A percentile compares a stretch with the other conserved stretches of the same genome.
phyloP scores from a whole-genome alignment of 2,888 invertebrate genomes.

The Limnephilus marmoratus region DNA sequence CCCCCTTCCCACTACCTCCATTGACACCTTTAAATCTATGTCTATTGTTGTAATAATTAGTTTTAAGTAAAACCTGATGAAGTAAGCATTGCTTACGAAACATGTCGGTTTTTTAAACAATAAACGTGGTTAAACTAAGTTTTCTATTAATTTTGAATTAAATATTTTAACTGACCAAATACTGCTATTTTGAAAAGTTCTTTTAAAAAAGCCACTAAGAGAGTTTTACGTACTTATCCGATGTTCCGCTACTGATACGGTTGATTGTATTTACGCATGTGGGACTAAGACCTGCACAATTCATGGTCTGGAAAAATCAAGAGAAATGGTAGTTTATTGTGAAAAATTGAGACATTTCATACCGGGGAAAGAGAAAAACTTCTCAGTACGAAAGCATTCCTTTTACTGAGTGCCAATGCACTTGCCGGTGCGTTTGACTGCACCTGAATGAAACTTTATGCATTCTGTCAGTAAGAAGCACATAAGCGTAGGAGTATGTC shows the following conservation, averaged over 20 bases:
- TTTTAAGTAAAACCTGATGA: no score
- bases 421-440: conserved; percentile 16
- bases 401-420: conserved; percentile 17
- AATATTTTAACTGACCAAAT: no score
- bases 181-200: no score
- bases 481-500: conserved; percentile 25
- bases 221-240: not conserved
- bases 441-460: conserved; percentile 33
- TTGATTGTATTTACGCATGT: conserved; percentile 11
- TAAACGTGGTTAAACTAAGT: no score
- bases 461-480: conserved; percentile 26
- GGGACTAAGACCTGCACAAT: not conserved
- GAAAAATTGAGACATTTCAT: not conserved
- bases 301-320: not conserved
- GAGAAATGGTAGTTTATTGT: not conserved
- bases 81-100: no score
- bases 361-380: not conserved
- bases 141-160: no score
- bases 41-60: no score
- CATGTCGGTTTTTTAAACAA: no score
- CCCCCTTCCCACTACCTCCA: no score
- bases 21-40: no score
- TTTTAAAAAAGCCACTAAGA: not conserved
- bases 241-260: conserved; percentile 15
- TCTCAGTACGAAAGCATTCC: not conserved